Conservation (phyloP, 2,888 invertebrate species). For the Hypsopygia costalis region DNA sequence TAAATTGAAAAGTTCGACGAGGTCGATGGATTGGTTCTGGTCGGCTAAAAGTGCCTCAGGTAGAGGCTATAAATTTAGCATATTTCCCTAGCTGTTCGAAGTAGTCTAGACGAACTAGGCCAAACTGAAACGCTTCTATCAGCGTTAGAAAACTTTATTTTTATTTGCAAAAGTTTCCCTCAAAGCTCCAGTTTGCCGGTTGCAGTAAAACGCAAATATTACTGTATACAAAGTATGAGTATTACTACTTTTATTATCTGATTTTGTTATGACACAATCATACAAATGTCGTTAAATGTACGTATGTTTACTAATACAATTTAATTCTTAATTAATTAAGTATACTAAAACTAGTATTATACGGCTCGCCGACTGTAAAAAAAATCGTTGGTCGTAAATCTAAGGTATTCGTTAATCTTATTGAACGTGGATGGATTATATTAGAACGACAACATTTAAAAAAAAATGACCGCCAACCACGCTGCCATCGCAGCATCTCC, state of each 20-base stretch:
- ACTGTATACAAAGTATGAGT: background rate
- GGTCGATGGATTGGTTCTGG: background rate
- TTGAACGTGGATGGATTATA: too few species aligned
- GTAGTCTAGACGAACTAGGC: constrained; percentile 19
- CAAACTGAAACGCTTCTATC: constrained; percentile 17
- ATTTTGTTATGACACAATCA: too few species aligned
- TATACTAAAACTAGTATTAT: too few species aligned
- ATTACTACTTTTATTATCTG: background rate
- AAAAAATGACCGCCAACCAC: too few species aligned
- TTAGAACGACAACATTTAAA: too few species aligned
- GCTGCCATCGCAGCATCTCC: too few species aligned
- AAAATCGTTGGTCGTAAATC: too few species aligned
- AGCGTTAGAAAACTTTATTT: constrained; percentile 20
- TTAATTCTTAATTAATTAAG: too few species aligned
- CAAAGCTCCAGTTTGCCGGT: constrained; percentile 14
- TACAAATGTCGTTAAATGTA: too few species aligned
- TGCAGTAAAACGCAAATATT: background rate
- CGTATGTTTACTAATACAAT: too few species aligned
- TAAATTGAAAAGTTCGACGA: background rate
- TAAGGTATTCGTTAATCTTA: too few species aligned
- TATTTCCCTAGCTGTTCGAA: constrained; percentile 14
- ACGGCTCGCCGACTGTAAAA: too few species aligned
- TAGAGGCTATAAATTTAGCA: constrained; percentile 12
- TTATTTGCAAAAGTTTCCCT: constrained; percentile 14
- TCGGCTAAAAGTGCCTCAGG: background rate